Conservation (phyloP, 2,113 vertebrate species). For the Trinectes maculatus region DNA sequence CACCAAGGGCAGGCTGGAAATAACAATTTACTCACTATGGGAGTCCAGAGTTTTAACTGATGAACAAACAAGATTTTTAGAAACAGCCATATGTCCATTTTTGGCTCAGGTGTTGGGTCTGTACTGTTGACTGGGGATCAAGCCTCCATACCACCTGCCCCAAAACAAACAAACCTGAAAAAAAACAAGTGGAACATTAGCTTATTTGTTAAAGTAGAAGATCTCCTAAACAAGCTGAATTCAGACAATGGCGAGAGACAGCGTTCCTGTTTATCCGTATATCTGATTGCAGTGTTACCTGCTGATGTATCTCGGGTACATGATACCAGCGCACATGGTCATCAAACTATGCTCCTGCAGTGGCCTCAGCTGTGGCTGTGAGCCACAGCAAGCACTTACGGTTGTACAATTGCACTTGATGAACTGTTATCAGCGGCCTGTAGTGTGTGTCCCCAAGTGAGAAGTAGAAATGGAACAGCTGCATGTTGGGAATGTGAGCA, state of each 20-base stretch:
- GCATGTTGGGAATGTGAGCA: slow-evolving; percentile 3
- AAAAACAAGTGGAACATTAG: background rate
- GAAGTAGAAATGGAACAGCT: slow-evolving; percentile 17
- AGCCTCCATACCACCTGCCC: background rate
- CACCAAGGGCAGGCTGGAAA: slow-evolving; percentile 65
- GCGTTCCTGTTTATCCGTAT: background rate
- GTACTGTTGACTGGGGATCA: background rate
- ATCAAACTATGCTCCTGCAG: too few relatives aligned
- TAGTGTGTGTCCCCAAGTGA: too few relatives aligned
- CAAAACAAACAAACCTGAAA: background rate
- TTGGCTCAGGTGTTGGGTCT: slow-evolving; percentile 1
- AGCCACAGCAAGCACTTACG: too few relatives aligned
- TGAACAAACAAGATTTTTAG: slow-evolving; percentile 32
- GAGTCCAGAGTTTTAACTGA: slow-evolving; percentile 30
- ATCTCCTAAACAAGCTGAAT: background rate
- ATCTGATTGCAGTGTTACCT: background rate
- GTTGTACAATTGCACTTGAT: background rate
- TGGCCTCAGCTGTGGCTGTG: too few relatives aligned
- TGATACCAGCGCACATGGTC: background rate
- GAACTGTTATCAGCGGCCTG: background rate
- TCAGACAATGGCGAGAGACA: background rate
- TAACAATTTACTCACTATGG: slow-evolving; percentile 54
- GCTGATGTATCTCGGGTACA: background rate
- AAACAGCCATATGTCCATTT: slow-evolving; percentile 10
- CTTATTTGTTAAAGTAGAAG: too few relatives aligned